Conservation (phyloP, 2,888 invertebrate species). For the Frankliniella intonsa region DNA sequence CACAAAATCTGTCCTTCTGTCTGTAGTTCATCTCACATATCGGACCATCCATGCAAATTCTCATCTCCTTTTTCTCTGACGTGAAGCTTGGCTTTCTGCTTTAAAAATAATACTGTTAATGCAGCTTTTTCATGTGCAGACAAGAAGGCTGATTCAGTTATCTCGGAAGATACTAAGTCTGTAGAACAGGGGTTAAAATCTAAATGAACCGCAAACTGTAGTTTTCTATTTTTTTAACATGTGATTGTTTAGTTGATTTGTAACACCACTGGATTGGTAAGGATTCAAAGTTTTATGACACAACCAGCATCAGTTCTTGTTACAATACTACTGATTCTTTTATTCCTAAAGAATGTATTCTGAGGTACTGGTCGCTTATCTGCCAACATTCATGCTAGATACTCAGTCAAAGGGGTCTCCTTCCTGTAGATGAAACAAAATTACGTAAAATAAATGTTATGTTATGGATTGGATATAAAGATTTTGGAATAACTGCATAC, state of each 20-base stretch:
- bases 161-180: not conserved
- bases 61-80: not conserved
- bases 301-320: not conserved
- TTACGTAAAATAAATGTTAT: not conserved
- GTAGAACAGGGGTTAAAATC: not conserved
- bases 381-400: not conserved
- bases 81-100: conserved; percentile 17
- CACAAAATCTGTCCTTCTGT: conserved; percentile 25
- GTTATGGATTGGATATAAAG: too few relatives aligned
- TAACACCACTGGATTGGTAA: not conserved
- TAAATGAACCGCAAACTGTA: conserved; percentile 14
- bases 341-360: not conserved
- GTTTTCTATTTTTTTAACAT: conserved; percentile 20
- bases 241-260: not conserved
- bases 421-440: not conserved
- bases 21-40: conserved; percentile 25
- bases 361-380: not conserved
- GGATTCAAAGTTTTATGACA: not conserved
- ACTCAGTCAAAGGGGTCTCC: not conserved
- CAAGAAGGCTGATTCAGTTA: conserved; percentile 26
- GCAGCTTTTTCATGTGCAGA: conserved; percentile 13
- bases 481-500: not conserved
- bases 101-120: not conserved
- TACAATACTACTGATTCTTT: too few relatives aligned
- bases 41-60: conserved; percentile 11